Percentiles rank a stretch among this genome's conserved stretches.
Evolutionary conservation across 2,888 invertebrate genomes (phyloP).

Genomic region (Heterodera filipjevi): DNA sequence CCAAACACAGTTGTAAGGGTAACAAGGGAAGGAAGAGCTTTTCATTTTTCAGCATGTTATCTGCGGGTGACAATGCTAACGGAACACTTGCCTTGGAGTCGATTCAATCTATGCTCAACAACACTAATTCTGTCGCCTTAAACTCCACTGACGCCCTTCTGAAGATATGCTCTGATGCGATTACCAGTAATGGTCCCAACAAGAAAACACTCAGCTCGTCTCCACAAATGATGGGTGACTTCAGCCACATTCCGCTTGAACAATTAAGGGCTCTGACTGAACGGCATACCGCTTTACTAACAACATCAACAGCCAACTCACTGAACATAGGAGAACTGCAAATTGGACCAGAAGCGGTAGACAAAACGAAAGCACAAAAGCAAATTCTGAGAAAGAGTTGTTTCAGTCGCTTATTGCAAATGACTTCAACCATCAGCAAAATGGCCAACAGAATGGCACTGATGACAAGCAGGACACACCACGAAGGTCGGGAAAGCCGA

Average conservation of each 20-base stretch:
- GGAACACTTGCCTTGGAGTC: conserved; percentile 24
- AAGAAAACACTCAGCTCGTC: conserved; percentile 19
- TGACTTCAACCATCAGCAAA: conserved; percentile 8
- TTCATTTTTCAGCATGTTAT: not conserved
- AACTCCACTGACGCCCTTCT: conserved; percentile 26
- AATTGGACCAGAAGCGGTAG: conserved; percentile 6
- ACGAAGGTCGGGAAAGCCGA: conserved; percentile 68
- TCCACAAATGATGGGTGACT: conserved; percentile 27
- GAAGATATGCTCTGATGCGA: conserved; percentile 27
- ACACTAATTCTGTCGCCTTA: conserved; percentile 14
- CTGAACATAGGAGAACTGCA: conserved; percentile 6
- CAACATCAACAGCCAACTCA: conserved; percentile 22
- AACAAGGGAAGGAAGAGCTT: not conserved
- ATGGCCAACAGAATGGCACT: conserved; percentile 3
- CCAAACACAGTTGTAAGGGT: too few relatives aligned
- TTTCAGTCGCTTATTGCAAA: conserved; percentile 1
- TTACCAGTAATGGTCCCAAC: conserved; percentile 25
- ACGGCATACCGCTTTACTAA: conserved; percentile 64
- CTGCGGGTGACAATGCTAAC: not conserved
- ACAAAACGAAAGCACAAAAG: not conserved
- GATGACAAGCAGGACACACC: conserved; percentile 33
- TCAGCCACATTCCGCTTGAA: conserved; percentile 48
- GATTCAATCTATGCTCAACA: conserved; percentile 30
- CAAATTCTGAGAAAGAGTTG: not conserved
- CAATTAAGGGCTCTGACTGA: conserved; percentile 70